phyloP scores from a whole-genome alignment of 2,797 vertebrate species.

The Rallus crepitans region DNA sequence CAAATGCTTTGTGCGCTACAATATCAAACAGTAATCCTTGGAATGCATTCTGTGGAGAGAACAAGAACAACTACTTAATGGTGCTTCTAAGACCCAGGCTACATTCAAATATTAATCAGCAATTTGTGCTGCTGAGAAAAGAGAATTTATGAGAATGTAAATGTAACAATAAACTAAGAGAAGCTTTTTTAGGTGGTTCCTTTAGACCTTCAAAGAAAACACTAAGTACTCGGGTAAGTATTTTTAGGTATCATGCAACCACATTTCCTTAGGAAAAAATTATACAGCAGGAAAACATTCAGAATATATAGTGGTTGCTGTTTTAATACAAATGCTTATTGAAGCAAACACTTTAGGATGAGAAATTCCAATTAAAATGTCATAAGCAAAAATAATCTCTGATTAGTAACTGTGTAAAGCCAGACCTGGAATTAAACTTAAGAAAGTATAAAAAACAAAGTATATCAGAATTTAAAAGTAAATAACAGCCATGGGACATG shows the following conservation, averaged over 20 bases:
- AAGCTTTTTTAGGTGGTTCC: neutral
- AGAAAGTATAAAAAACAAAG: neutral
- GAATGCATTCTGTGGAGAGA: constrained; percentile 82
- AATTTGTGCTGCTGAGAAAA: neutral
- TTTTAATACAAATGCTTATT: neutral
- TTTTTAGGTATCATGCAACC: neutral
- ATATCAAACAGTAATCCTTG: constrained; percentile 91
- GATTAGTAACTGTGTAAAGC: neutral
- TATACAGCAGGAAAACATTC: neutral
- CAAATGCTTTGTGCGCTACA: constrained; percentile 89
- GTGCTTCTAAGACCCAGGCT: neutral
- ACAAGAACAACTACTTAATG: neutral
- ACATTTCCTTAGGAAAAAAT: neutral
- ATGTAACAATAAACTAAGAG: neutral
- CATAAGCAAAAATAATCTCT: neutral
- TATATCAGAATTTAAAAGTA: neutral
- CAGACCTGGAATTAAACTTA: neutral
- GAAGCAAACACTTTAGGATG: neutral
- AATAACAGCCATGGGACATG: neutral
- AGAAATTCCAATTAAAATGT: neutral
- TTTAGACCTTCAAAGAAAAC: neutral
- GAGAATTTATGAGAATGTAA: neutral
- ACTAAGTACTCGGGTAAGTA: neutral
- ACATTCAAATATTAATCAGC: neutral
- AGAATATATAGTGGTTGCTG: neutral